A percentile compares a stretch with the other conserved stretches of the same genome.
These are phyloP conservation scores for Pseudoips prasinana DNA, from an alignment of 2,888 invertebrate species.

Conservation along the genomic window DNA sequence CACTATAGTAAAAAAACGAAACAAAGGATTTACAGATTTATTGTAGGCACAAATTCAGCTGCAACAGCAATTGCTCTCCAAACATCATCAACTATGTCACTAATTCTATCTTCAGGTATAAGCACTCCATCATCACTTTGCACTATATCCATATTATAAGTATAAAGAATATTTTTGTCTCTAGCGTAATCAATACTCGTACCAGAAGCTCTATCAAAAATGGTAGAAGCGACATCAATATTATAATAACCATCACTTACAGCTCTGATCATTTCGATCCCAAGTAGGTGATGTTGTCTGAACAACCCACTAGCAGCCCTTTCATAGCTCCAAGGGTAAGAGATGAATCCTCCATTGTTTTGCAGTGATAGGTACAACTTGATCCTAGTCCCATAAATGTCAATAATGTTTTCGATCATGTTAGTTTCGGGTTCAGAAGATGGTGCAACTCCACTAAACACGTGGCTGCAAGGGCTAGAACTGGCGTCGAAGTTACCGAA, in stretches of 20 bases:
- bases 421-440: slow-evolving; percentile 86
- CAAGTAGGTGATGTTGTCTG: slow-evolving; percentile 52
- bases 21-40: slow-evolving; percentile 2
- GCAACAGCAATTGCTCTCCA: slow-evolving; percentile 58
- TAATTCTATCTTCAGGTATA: slow-evolving; percentile 53
- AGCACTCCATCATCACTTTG: slow-evolving; percentile 48
- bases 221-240: slow-evolving; percentile 49
- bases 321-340: slow-evolving; percentile 87
- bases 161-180: slow-evolving; percentile 43
- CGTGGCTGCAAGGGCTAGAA: slow-evolving; percentile 82
- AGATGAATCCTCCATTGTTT: slow-evolving; percentile 85
- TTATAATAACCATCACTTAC: slow-evolving; percentile 50
- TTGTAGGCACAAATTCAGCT: slow-evolving; percentile 34
- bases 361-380: slow-evolving; percentile 88
- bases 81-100: slow-evolving; percentile 47
- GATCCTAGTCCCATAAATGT: slow-evolving; percentile 65
- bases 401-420: slow-evolving; percentile 80
- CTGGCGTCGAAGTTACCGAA: slow-evolving; percentile 85
- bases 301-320: slow-evolving; percentile 65
- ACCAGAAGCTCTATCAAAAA: slow-evolving; percentile 59
- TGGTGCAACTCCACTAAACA: slow-evolving; percentile 82
- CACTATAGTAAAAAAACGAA: too few species aligned
- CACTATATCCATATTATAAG: slow-evolving; percentile 56
- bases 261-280: slow-evolving; percentile 47
- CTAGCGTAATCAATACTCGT: slow-evolving; percentile 61